Evolutionary conservation across 2,888 invertebrate genomes (phyloP), one percentile per base, ranked within the genome.

Genomic region (Hecatera dysodea): DNA sequence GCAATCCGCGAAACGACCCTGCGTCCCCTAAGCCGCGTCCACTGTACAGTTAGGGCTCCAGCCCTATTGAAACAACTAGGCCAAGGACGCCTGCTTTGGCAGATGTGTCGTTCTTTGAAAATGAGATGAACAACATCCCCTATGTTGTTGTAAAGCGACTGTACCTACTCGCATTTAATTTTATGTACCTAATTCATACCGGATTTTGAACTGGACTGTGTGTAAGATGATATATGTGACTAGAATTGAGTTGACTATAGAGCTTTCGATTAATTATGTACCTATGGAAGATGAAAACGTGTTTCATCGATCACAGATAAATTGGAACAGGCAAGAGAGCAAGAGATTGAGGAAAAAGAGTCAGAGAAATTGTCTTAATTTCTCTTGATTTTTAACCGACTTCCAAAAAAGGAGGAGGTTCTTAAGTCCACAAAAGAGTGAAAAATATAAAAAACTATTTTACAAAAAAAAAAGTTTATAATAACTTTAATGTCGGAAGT

Each of bases 1-100:
- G 57, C 52, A 52, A 57, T 33, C 36, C 19, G 12, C 15, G 24
- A 57, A 19, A 39, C 19, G n/a, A 63, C 17, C n/a, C 39, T 9
- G 29, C 33, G 5, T 19, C 64, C 63, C 60, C 39, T 27, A 61
- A n/a, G 33, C 39, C 15, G 42, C 8, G 62, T 53, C 29, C n/a
- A 44, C 50, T 50, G 33, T 19, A 5, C 1, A 27, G 53, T 42
- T 57, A 62, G 66, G 78, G 76, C 36, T 65, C 29, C 59, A 72
- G 62, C 53, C 78, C 50, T 46, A 15, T 62, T 48, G 11, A 53
- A 22, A 12, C 15, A 76, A 72, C 67, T 52, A 63, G 59, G 62
- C 59, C 76, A 76, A 76, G 79, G 76, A 36, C 62, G 67, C 15
- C 39, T 29, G 17, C 60, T 70, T 36, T 52, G 50, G 73, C 67